phyloP scores from a whole-genome alignment of 2,113 vertebrate genomes.

The Drymodes brunneopygia region DNA sequence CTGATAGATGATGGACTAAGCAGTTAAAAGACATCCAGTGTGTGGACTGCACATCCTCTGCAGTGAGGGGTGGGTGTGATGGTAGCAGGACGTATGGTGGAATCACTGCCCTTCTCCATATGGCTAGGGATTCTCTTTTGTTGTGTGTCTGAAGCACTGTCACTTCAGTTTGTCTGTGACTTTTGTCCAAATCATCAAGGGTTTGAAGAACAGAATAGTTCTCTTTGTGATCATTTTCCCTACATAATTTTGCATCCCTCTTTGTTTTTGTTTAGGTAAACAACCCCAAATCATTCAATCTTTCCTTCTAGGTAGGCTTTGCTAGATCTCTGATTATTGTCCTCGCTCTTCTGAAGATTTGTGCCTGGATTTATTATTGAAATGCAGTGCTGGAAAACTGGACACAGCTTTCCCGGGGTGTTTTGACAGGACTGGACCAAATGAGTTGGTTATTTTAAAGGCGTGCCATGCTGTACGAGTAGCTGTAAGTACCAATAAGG shows the following conservation, averaged over 20 bases:
- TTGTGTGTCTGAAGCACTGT: neutral
- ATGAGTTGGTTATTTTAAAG: neutral
- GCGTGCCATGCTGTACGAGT: neutral
- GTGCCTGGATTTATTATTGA: neutral
- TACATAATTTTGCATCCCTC: neutral
- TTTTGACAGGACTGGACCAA: neutral
- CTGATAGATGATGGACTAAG: neutral
- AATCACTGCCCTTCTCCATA: neutral
- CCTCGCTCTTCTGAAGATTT: neutral
- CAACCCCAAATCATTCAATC: neutral
- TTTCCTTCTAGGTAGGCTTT: neutral
- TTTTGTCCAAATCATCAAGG: neutral
- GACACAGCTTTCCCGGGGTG: neutral
- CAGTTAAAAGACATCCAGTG: neutral
- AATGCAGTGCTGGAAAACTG: neutral
- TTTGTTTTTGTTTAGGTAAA: neutral
- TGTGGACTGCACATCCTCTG: neutral
- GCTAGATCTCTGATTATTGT: neutral
- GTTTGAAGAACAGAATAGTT: neutral
- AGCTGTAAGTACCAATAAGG: neutral
- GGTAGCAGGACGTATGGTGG: neutral
- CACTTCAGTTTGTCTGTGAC: neutral
- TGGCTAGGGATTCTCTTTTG: neutral
- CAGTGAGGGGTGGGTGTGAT: neutral
- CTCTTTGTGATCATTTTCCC: neutral